Base-by-base conservation (phyloP, 2,888 invertebrate genomes). In the Nymphalis polychloros region DNA sequence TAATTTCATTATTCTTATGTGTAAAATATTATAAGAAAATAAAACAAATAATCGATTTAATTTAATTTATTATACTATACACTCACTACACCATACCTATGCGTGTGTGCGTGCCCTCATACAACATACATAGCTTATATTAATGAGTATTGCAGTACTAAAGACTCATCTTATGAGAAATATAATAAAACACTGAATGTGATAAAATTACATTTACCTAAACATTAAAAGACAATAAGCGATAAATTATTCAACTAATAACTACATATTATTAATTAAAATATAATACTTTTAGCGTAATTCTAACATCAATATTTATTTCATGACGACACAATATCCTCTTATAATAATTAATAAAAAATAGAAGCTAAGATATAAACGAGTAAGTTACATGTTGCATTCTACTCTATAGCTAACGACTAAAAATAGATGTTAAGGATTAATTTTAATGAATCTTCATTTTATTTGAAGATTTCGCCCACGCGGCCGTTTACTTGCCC, bases 71-170 rank as follows among this genome's bases (percentile, higher is more conserved):
- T 73, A 67, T 65, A 67, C 67, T 69, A 75, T 82, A 83, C 82
- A 81, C 64, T 73, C 81, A 82, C 74, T 75, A 67, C 77, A 81
- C 78, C 72, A 77, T 77, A 73, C 76, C 72, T 75, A 81, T 83
- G 81, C 76, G 77, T 84, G 83, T 86, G 84, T 85, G 86, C 84
- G 86, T 86, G 85, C 84, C 76, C 82, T 79, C 73, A 76, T 72
- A 31, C 27, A 4, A 27, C 27, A 31, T 31, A 72, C 71, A 71
- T 65, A 64, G 72, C 81, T 83, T 84, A 87, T 50, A 75, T 64
- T 90, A 90, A 88, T 92, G 92, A 92, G 92, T 92, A 92, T 92
- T 92, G 83, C 72, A 81, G 92, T 92, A 92, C 91, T 85, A 85
- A 72, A 79, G 77, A 80, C 77, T 75, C 73, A 63, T 79, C 77